These are phyloP conservation scores for Gnathonemus echidnorhynchus DNA, from an alignment of 2,113 vertebrate species.

Conservation along the genomic window DNA sequence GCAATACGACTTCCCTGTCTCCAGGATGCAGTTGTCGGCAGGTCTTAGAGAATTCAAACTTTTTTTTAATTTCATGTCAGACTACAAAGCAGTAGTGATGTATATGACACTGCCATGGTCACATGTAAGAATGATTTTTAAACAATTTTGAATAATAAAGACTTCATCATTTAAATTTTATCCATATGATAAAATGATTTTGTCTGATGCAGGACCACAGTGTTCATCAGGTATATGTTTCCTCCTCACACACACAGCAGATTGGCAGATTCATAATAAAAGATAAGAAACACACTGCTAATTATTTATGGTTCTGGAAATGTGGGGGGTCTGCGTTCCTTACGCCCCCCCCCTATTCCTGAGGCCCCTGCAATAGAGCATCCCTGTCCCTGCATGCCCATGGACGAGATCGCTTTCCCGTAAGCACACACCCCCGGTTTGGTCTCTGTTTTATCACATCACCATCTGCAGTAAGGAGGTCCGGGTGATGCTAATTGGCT, in stretches of 20 bases:
- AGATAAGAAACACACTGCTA: not conserved
- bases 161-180: not conserved
- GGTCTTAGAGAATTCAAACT: not conserved
- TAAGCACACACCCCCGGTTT: not conserved
- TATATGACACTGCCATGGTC: not conserved
- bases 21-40: not conserved
- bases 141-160: not conserved
- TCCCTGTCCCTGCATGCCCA: not conserved
- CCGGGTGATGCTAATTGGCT: not conserved
- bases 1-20: not conserved
- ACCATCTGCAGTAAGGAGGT: not conserved
- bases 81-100: not conserved
- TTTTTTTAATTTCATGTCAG: not conserved
- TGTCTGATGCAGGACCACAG: not conserved
- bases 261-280: not conserved
- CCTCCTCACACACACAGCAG: not conserved
- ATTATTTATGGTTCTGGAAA: not conserved
- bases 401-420: not conserved
- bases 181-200: not conserved
- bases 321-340: not conserved
- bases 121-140: not conserved
- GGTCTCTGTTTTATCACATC: not conserved
- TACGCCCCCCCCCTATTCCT: not conserved
- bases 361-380: not conserved
- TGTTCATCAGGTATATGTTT: not conserved